Evolutionary conservation across 2,888 invertebrate species (phyloP).

Genomic region (Papilio elwesi): DNA sequence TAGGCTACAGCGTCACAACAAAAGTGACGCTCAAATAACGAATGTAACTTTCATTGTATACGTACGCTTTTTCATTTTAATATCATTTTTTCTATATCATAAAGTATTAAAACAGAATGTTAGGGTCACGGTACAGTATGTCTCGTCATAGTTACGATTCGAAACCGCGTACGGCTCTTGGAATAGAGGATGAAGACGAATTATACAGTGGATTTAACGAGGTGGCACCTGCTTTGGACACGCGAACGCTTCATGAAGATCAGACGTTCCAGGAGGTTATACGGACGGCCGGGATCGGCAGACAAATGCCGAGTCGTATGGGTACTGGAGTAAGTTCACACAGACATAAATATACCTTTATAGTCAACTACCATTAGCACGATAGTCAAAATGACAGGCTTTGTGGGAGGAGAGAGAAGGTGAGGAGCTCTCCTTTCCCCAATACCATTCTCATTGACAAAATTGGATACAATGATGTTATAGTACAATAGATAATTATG

Average conservation of each 20-base stretch:
- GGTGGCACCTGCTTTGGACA: conserved; percentile 86
- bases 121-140: conserved; percentile 73
- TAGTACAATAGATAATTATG: too few species aligned
- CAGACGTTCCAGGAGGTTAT: conserved; percentile 90
- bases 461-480: too few species aligned
- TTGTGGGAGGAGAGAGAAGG: too few species aligned
- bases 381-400: too few species aligned
- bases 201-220: conserved; percentile 88
- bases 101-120: conserved; percentile 52
- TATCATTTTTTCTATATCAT: neutral
- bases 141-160: conserved; percentile 70
- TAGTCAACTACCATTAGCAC: too few species aligned
- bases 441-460: too few species aligned
- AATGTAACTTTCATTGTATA: conserved; percentile 7
- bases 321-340: conserved; percentile 70
- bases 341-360: too few species aligned
- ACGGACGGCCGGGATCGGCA: conserved; percentile 88
- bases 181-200: conserved; percentile 85
- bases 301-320: conserved; percentile 85
- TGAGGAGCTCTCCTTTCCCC: too few species aligned
- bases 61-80: conserved; percentile 11
- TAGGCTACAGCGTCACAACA: conserved; percentile 81
- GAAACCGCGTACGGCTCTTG: conserved; percentile 71
- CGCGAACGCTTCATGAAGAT: conserved; percentile 88
- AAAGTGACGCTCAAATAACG: conserved; percentile 42